Evolutionary conservation across 2,888 invertebrate genomes (phyloP).

Genomic region (Dione vanillae): DNA sequence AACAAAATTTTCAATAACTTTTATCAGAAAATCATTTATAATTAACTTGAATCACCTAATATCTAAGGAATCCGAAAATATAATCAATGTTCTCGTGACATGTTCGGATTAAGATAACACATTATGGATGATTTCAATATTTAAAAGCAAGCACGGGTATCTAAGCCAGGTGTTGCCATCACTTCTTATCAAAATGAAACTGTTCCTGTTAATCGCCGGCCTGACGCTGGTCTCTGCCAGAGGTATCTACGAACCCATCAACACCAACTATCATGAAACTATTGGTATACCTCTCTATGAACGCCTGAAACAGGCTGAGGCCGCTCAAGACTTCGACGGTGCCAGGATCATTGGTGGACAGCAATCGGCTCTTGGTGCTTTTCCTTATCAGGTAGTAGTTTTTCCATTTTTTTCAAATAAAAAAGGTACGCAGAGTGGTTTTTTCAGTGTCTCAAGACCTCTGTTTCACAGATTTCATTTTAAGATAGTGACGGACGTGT

Average conservation of each 20-base stretch:
- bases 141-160: not conserved
- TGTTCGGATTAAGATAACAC: constrained; percentile 6
- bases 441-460: not conserved
- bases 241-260: constrained; percentile 41
- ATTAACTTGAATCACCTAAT: too few species aligned
- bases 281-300: constrained; percentile 53
- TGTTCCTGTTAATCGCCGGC: constrained; percentile 32
- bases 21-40: too few species aligned
- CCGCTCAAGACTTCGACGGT: constrained; percentile 52
- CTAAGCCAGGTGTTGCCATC: not conserved
- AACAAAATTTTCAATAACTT: too few species aligned
- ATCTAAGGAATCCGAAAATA: constrained; percentile 1
- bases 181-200: constrained; percentile 17
- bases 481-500: too few species aligned
- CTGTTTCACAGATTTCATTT: too few species aligned
- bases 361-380: constrained; percentile 47
- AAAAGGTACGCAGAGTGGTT: not conserved
- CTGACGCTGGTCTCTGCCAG: constrained; percentile 29
- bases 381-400: constrained; percentile 47
- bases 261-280: constrained; percentile 51
- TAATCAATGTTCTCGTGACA: not conserved
- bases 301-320: constrained; percentile 52
- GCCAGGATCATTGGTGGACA: constrained; percentile 54
- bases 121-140: not conserved
- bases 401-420: not conserved